Conservation (phyloP, 2,888 invertebrate genomes). For the Lasioglossum zephyrum region DNA sequence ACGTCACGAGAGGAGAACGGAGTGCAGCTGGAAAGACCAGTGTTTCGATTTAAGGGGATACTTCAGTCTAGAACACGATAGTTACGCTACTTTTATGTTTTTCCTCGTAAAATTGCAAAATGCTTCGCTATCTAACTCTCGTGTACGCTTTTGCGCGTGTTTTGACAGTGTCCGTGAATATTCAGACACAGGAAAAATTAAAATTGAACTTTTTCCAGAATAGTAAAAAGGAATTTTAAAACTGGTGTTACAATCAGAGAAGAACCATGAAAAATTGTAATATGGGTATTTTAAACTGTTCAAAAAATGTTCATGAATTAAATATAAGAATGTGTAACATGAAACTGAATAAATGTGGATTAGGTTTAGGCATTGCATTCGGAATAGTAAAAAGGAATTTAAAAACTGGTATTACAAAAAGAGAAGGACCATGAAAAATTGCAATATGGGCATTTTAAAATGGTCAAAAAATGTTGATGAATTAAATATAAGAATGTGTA, state of each 20-base stretch:
- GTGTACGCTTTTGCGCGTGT: neutral
- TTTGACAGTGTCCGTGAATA: neutral
- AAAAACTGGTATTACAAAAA: neutral
- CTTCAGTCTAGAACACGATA: neutral
- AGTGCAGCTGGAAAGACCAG: conserved; percentile 28
- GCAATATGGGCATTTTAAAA: no score
- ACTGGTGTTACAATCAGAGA: neutral
- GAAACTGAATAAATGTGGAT: no score
- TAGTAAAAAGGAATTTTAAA: neutral
- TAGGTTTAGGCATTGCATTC: no score
- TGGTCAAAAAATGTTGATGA: no score
- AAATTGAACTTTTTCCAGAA: neutral
- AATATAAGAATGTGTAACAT: no score
- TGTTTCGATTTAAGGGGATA: conserved; percentile 6
- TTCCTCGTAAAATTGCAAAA: neutral
- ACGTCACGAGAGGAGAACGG: conserved; percentile 35
- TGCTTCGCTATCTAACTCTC: no score
- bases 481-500: no score
- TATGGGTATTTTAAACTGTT: no score
- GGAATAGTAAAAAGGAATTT: no score
- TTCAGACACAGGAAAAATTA: neutral
- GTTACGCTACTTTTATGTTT: neutral
- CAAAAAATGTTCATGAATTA: no score
- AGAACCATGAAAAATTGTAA: no score
- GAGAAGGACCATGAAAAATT: no score